phyloP scores from a whole-genome alignment of 2,797 vertebrate genomes.

The Gallinago stenura region DNA sequence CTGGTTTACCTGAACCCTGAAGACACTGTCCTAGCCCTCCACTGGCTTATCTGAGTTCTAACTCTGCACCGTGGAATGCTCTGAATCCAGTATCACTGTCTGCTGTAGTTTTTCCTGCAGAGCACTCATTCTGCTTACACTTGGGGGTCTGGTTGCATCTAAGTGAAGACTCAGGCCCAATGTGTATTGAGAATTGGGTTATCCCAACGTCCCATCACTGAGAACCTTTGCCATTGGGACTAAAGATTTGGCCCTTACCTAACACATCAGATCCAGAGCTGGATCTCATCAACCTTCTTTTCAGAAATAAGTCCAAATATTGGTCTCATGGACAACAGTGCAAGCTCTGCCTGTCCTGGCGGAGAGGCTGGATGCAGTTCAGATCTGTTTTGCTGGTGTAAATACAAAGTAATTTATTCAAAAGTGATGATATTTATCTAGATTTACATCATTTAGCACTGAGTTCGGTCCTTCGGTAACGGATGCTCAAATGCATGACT shows the following conservation, averaged over 20 bases:
- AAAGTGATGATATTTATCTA: conserved; percentile 49
- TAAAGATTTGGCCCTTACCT: not conserved
- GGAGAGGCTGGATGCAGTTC: not conserved
- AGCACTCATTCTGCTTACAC: not conserved
- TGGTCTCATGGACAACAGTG: not conserved
- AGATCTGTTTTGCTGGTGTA: not conserved
- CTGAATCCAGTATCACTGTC: fast-evolving
- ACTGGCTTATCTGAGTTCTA: not conserved
- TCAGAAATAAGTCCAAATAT: not conserved
- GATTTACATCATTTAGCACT: conserved; percentile 58
- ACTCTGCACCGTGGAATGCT: not conserved
- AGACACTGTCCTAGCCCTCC: not conserved
- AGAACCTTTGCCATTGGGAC: not conserved
- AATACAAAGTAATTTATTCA: conserved; percentile 49
- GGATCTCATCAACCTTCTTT: not conserved
- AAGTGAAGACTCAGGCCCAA: not conserved
- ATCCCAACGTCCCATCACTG: fast-evolving
- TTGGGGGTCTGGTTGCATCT: not conserved
- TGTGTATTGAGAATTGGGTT: not conserved
- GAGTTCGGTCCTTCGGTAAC: conserved; percentile 12
- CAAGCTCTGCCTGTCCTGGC: not conserved
- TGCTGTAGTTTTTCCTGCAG: not conserved
- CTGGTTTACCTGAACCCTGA: not conserved
- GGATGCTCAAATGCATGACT: conserved; percentile 25
- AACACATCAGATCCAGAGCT: not conserved